These are phyloP conservation scores for Mus musculus DNA, from an alignment of 2,113 vertebrate genomes.

Conservation along the genomic window DNA sequence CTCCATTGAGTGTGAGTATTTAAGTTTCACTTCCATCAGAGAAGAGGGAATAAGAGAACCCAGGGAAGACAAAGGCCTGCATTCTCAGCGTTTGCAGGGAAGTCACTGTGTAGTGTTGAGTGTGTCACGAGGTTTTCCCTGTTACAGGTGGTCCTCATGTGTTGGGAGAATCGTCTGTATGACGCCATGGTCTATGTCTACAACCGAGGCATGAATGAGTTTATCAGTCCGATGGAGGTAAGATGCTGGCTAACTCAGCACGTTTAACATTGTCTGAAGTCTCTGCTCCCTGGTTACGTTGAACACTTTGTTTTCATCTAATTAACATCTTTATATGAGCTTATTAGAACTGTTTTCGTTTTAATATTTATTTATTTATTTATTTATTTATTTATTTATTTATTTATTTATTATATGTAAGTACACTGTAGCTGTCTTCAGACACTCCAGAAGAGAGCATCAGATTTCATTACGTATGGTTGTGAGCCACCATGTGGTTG, in stretches of 20 bases:
- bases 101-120: neutral
- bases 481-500: no score
- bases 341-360: slow-evolving; percentile 6
- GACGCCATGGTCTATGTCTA: slow-evolving; percentile 99
- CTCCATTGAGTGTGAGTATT: slow-evolving; percentile 9
- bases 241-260: neutral
- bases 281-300: neutral
- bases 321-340: neutral
- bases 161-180: slow-evolving; percentile 96
- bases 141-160: slow-evolving; percentile 94
- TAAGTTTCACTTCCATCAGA: slow-evolving; percentile 39
- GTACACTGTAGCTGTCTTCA: no score
- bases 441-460: no score
- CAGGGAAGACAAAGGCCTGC: neutral
- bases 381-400: no score
- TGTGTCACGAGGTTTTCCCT: slow-evolving; percentile 54
- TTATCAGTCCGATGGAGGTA: slow-evolving; percentile 98
- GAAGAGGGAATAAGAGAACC: slow-evolving; percentile 46
- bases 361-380: neutral
- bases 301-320: slow-evolving; percentile 29
- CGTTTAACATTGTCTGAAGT: neutral
- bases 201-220: slow-evolving; percentile 98
- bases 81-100: slow-evolving; percentile 35
- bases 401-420: no score
- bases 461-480: no score